Evolutionary conservation across 2,797 vertebrate genomes (phyloP).

Genomic region (Scolopax bukidnonensis): DNA sequence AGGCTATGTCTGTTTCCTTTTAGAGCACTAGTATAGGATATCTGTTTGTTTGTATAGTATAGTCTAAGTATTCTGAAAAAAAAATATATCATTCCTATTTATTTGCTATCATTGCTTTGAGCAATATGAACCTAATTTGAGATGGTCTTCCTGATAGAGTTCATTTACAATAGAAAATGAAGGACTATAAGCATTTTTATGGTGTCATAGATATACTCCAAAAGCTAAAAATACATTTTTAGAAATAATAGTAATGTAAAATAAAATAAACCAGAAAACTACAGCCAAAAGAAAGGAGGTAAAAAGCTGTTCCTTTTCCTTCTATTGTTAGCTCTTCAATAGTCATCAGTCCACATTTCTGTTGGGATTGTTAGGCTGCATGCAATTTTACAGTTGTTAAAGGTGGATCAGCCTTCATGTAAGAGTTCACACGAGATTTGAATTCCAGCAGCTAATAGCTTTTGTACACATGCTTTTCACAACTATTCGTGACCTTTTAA

Average conservation of each 20-base stretch:
- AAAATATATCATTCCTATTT: fast-evolving
- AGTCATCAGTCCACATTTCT: not conserved
- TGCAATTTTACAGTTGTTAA: not conserved
- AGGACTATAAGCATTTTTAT: not conserved
- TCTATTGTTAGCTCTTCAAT: not conserved
- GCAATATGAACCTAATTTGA: not conserved
- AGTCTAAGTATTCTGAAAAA: not conserved
- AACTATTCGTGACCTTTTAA: not conserved
- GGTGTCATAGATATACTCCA: not conserved
- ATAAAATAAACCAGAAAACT: not conserved
- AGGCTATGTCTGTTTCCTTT: not conserved
- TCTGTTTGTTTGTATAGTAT: not conserved
- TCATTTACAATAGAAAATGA: not conserved
- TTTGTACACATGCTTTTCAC: not conserved
- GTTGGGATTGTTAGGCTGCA: not conserved
- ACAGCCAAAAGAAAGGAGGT: not conserved
- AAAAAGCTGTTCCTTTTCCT: not conserved
- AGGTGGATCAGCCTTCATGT: not conserved
- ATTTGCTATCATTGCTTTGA: not conserved
- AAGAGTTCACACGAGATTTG: not conserved
- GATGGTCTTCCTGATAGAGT: not conserved
- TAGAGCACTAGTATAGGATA: not conserved
- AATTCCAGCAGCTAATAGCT: not conserved
- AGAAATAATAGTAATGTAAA: not conserved
- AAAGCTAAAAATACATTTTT: not conserved